Base-by-base conservation (phyloP, 2,888 invertebrate genomes). In the Apeira syringaria region DNA sequence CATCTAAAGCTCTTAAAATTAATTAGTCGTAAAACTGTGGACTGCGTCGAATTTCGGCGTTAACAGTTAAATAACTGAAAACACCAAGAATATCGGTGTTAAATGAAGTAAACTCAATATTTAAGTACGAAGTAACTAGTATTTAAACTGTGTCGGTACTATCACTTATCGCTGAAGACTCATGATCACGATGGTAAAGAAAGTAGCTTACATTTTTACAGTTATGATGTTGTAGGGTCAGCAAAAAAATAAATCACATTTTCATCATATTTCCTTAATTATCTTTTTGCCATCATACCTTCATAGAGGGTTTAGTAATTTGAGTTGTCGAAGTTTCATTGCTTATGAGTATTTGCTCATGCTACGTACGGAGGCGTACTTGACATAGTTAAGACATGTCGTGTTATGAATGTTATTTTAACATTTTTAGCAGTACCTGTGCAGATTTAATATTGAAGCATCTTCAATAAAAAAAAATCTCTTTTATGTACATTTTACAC, bases 181-280 rank as follows among this genome's bases (percentile, higher is more conserved):
- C 36, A 22, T 25, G 39, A 47, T 24, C 36, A 17, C 17, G 39
- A 49, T 24, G 44, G 9, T 30, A 5, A 56, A 56, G 53, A 56
- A 56, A 56, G 56, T 53, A 41, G 47, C 49, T 41, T 49, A 40
- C 22, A 28, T 31, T 43, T 47, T 53, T 36, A 53, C 56, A 47
- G 53, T 56, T 53, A 51, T 38, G 36, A 50, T 45, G 8, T 22
- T 28, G 53, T 50, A 55, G 34, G 5, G 56, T 40, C 8, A 15
- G 53, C 50, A 56, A n/a, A 29, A 37, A 40, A 24, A 28, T 31
- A n/a, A 18, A 30, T 10, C 1, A 30, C 7, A 11, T n/a, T 11
- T 31, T 31, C n/a, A n/a, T n/a, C n/a, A n/a, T n/a, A n/a, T n/a
- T n/a, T n/a, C n/a, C n/a, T n/a, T n/a, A n/a, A n/a, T n/a, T n/a